Conservation (phyloP, 2,797 vertebrate genomes). For the Sparus aurata region DNA sequence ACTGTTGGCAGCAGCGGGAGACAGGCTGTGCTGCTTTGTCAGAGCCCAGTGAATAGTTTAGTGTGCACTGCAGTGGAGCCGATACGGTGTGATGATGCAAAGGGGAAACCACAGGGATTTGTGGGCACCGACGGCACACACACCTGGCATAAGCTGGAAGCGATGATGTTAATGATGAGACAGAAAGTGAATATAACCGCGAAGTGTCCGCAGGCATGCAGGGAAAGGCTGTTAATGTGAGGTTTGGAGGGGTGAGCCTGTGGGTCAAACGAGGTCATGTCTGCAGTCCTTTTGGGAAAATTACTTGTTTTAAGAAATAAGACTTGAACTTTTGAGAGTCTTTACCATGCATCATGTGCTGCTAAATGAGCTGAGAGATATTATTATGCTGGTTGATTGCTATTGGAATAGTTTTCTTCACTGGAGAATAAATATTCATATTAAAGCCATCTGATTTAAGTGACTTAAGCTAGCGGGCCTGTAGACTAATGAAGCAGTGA, state of each 20-base stretch:
- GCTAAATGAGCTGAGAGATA: conserved; percentile 56
- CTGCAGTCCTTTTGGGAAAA: conserved; percentile 35
- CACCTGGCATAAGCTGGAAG: conserved; percentile 17
- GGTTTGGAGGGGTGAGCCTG: background rate
- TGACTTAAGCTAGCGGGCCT: conserved; percentile 18
- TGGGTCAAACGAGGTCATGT: conserved; percentile 25
- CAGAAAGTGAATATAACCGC: conserved; percentile 30
- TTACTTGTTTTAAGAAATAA: conserved; percentile 26
- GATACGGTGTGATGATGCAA: conserved; percentile 16
- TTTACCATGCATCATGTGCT: conserved; percentile 50
- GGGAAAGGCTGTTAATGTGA: conserved; percentile 5
- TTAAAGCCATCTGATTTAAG: conserved; percentile 28
- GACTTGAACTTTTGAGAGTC: conserved; percentile 24
- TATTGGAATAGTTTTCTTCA: conserved; percentile 38
- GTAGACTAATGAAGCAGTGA: conserved; percentile 19
- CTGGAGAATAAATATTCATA: conserved; percentile 44
- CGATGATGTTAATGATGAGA: conserved; percentile 26
- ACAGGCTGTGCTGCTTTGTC: conserved; percentile 37
- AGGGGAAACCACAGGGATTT: conserved; percentile 33
- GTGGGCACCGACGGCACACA: conserved; percentile 28
- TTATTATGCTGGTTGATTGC: conserved; percentile 44
- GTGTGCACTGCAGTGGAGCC: conserved; percentile 40
- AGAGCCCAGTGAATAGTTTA: conserved; percentile 41
- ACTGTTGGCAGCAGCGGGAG: conserved; percentile 49
- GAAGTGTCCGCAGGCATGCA: conserved; percentile 18